phyloP scores from a whole-genome alignment of 2,797 vertebrate species.

The Mormyrops attenuatus region DNA sequence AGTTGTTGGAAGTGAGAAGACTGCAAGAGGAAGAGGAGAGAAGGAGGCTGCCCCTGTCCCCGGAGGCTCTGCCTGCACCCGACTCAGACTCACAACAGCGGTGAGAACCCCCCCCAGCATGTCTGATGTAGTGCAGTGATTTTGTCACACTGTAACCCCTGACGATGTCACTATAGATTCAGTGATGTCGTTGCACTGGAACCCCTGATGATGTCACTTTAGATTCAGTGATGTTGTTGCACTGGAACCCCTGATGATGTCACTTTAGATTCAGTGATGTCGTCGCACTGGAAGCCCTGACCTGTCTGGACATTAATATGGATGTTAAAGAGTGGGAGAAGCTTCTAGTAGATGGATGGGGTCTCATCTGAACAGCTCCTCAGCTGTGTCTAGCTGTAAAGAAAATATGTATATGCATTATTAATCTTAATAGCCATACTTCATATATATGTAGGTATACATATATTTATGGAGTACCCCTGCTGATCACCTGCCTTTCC shows the following conservation, averaged over 20 bases:
- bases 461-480: neutral
- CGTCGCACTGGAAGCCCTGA: neutral
- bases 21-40: constrained; percentile 86
- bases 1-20: constrained; percentile 88
- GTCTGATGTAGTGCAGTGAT: neutral
- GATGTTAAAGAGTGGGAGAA: neutral
- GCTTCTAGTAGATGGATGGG: neutral
- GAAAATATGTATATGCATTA: neutral
- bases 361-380: neutral
- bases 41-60: constrained; percentile 71
- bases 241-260: neutral
- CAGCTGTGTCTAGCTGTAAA: neutral
- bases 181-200: too few relatives aligned
- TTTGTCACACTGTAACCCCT: neutral
- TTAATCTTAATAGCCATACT: neutral
- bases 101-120: constrained; percentile 49
- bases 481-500: neutral
- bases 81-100: constrained; percentile 71
- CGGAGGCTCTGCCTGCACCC: constrained; percentile 61
- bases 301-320: neutral
- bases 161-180: too few relatives aligned
- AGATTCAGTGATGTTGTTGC: too few relatives aligned
- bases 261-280: neutral
- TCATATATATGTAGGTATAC: neutral
- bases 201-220: neutral